phyloP scores from a whole-genome alignment of 2,888 invertebrate genomes.

The Aricia artaxerxes region DNA sequence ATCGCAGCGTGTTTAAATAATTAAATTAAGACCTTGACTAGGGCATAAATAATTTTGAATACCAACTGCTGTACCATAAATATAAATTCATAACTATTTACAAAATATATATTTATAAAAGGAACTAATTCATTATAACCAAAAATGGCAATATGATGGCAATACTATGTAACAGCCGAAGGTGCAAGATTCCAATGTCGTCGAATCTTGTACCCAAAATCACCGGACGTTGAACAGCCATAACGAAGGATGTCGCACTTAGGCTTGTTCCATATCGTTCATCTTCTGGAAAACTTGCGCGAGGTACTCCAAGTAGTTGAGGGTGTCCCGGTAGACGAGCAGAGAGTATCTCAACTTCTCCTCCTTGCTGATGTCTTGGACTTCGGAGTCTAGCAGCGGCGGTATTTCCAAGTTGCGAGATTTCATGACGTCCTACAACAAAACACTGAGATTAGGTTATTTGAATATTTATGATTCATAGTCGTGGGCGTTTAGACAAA shows the following conservation, averaged over 20 bases:
- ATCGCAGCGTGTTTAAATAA: slow-evolving; percentile 44
- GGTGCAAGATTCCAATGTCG: slow-evolving; percentile 51
- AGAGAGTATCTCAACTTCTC: slow-evolving; percentile 53
- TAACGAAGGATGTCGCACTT: not conserved
- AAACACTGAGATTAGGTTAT: slow-evolving; percentile 34
- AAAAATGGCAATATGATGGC: slow-evolving; percentile 80
- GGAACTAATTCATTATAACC: slow-evolving; percentile 77
- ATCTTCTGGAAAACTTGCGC: slow-evolving; percentile 62
- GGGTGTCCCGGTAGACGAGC: slow-evolving; percentile 65
- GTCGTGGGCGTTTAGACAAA: not conserved
- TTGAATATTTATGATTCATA: slow-evolving; percentile 6
- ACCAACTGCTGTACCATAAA: slow-evolving; percentile 63
- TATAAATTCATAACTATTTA: slow-evolving; percentile 77
- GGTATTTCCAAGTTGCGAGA: slow-evolving; percentile 57
- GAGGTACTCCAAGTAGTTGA: slow-evolving; percentile 67
- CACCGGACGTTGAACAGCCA: slow-evolving; percentile 23
- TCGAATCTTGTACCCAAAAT: slow-evolving; percentile 10
- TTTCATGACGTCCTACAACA: slow-evolving; percentile 62
- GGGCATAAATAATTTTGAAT: slow-evolving; percentile 74
- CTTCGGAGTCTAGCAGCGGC: slow-evolving; percentile 57
- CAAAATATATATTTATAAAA: slow-evolving; percentile 68
- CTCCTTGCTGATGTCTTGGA: slow-evolving; percentile 53
- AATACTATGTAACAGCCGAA: slow-evolving; percentile 70
- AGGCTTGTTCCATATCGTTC: slow-evolving; percentile 46
- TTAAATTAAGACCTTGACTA: slow-evolving; percentile 77